Percentiles rank a stretch among this genome's conserved stretches.
phyloP scores from a whole-genome alignment of 2,888 invertebrate genomes.

The Diarsia rubi region DNA sequence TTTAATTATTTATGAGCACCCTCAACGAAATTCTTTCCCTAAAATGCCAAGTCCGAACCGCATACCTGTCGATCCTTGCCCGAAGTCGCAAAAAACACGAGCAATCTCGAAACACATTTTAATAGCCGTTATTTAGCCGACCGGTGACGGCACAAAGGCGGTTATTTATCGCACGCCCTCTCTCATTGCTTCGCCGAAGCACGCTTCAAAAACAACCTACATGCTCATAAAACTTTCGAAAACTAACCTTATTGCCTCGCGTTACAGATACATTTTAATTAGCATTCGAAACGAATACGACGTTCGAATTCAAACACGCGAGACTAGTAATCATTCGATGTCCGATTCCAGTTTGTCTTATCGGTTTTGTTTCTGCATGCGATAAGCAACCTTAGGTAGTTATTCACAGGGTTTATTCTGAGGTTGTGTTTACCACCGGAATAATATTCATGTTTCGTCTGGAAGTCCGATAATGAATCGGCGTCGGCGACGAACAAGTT shows the following conservation, averaged over 20 bases:
- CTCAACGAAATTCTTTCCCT: conserved; percentile 54
- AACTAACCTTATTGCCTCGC: conserved; percentile 74
- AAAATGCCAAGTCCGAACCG: conserved; percentile 71
- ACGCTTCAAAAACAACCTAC: conserved; percentile 84
- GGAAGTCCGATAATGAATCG: conserved; percentile 89
- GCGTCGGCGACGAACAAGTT: conserved; percentile 85
- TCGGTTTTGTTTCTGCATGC: conserved; percentile 67
- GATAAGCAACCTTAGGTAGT: conserved; percentile 69
- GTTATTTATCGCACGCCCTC: conserved; percentile 91
- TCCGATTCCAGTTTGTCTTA: conserved; percentile 86
- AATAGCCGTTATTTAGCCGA: conserved; percentile 89
- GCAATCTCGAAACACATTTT: conserved; percentile 89
- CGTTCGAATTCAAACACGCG: conserved; percentile 82
- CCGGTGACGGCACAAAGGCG: conserved; percentile 90
- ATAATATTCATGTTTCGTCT: conserved; percentile 84
- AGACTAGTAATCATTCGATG: conserved; percentile 89
- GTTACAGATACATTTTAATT: conserved; percentile 79
- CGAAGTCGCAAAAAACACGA: conserved; percentile 83
- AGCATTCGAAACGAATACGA: conserved; percentile 76
- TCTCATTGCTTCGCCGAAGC: conserved; percentile 88
- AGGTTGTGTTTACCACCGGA: conserved; percentile 56
- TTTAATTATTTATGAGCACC: conserved; percentile 61
- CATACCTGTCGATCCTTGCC: conserved; percentile 75
- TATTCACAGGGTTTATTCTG: conserved; percentile 51
- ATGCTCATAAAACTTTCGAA: conserved; percentile 69